Evolutionary conservation across 2,797 vertebrate genomes (phyloP).

Genomic region (Leontopithecus rosalia): DNA sequence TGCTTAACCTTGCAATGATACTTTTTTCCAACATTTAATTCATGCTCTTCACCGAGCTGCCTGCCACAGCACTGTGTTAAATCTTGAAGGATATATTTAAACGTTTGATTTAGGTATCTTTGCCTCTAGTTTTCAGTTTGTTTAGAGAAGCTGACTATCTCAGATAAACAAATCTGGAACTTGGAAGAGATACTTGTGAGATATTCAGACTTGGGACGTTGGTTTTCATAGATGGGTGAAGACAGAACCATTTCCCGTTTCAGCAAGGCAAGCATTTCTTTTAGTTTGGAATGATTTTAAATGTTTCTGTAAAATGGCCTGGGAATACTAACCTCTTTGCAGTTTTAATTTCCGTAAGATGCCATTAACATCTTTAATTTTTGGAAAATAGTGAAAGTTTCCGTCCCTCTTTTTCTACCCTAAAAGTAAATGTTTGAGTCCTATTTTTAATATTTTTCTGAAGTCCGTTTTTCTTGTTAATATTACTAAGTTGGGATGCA

Average conservation of each 20-base stretch:
- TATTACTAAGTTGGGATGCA: background rate
- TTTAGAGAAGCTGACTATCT: background rate
- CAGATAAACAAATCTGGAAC: slow-evolving; percentile 10
- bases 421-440: slow-evolving; percentile 25
- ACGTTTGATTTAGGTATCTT: slow-evolving; percentile 23
- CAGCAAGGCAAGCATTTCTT: background rate
- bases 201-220: background rate
- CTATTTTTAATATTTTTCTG: slow-evolving; percentile 44
- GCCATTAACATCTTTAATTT: slow-evolving; percentile 3
- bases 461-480: background rate
- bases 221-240: slow-evolving; percentile 13
- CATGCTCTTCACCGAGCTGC: background rate
- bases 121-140: background rate
- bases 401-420: slow-evolving; percentile 1
- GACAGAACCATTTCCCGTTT: background rate
- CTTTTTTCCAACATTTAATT: background rate
- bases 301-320: background rate
- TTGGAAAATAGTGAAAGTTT: slow-evolving; percentile 43
- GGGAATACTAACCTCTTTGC: background rate
- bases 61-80: background rate
- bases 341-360: background rate
- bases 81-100: slow-evolving; percentile 1
- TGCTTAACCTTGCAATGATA: background rate
- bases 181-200: background rate
- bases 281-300: background rate